Evolutionary conservation across 2,888 invertebrate genomes (phyloP), one percentile per base, ranked within the genome.

Genomic region (Mythimna loreyi): DNA sequence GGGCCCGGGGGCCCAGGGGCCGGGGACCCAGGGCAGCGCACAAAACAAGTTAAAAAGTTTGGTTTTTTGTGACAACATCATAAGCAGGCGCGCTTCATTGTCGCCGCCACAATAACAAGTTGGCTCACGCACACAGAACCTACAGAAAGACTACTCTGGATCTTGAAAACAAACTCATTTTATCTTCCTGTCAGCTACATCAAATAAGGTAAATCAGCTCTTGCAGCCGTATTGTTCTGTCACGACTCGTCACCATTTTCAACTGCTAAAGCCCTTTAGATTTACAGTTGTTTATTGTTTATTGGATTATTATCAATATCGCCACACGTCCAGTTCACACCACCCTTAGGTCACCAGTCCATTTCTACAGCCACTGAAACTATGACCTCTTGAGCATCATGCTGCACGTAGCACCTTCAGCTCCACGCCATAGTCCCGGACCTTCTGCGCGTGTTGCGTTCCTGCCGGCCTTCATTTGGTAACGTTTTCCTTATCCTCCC

Each of bases 41-140:
- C 65, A 53, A 65, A 77, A 69, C 67, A 77, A 82, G 70, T 82
- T 84, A 72, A 67, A 79, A 84, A 72, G 75, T 81, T 75, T 67
- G 9, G 23, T 61, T 79, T 72, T 68, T 65, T 67, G 68, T 16
- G 71, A 75, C 67, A 66, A 81, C 75, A 78, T 80, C 83, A 80
- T 62, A 66, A 81, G 70, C 83, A 72, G 72, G 65, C 74, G 49
- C 74, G 58, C 66, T 66, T 75, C 80, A 78, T 78, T 80, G 80
- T 80, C 78, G 56, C 75, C 47, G 71, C 67, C 81, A 33, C 73
- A 81, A 83, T 80, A 75, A 78, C 70, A 72, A 64, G 43, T 53
- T 50, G 25, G 3, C 16, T 1, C 28, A 16, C 19, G 21, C 47
- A 1, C 16, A 13, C 0, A 2, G 3, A 19, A 11, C 0, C 5